Percentiles rank a stretch among this genome's conserved stretches.
Conservation (phyloP, 2,113 vertebrate genomes). For the Miniopterus natalensis region DNA sequence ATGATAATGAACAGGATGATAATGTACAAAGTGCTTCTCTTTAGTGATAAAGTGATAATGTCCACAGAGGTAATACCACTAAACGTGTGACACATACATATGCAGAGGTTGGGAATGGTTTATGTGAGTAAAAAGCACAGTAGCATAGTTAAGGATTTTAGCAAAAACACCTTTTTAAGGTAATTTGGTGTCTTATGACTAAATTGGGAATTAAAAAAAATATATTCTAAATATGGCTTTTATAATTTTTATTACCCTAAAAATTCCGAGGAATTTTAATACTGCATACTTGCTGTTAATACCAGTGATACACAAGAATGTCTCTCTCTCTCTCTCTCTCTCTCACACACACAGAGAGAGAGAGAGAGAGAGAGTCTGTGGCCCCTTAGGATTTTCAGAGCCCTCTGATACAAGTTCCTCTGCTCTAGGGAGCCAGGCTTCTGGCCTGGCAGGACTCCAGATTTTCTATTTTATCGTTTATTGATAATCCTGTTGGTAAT, state of each 20-base stretch:
- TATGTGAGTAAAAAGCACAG: slow-evolving; percentile 31
- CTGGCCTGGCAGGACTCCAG: neutral
- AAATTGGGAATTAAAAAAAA: slow-evolving; percentile 16
- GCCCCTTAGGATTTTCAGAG: neutral
- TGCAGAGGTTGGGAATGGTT: neutral
- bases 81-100: neutral
- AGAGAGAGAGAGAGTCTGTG: no score
- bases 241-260: slow-evolving; percentile 11
- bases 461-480: slow-evolving; percentile 18
- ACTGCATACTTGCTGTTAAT: neutral
- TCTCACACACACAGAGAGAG: neutral
- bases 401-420: neutral
- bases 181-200: neutral
- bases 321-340: neutral
- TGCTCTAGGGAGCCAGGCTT: neutral
- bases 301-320: neutral
- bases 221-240: neutral
- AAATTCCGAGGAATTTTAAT: slow-evolving; percentile 32
- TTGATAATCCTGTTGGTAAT: neutral
- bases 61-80: neutral
- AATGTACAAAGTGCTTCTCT: slow-evolving; percentile 31
- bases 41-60: slow-evolving; percentile 44
- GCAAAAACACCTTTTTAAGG: slow-evolving; percentile 25
- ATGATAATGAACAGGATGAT: neutral
- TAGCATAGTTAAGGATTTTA: slow-evolving; percentile 40